These are phyloP conservation scores for Romanomermis culicivorax DNA, from an alignment of 2,888 invertebrate species.

Conservation along the genomic window DNA sequence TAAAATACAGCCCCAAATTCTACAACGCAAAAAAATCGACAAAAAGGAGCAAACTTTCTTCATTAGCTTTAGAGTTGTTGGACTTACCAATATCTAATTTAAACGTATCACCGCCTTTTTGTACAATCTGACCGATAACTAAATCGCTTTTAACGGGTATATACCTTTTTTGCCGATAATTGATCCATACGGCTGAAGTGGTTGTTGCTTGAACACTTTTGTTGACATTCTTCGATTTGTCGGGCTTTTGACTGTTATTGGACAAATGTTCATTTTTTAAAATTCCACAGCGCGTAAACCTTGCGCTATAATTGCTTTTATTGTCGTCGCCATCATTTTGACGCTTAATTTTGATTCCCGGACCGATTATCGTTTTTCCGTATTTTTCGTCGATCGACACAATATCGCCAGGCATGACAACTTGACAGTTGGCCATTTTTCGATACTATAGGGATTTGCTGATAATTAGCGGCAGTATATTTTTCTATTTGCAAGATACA, in stretches of 20 bases:
- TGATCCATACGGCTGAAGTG: not conserved
- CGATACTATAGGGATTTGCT: not conserved
- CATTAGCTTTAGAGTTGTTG: too few relatives aligned
- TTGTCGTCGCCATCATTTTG: too few relatives aligned
- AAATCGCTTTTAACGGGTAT: constrained; percentile 21
- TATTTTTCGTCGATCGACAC: not conserved
- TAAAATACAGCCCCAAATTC: too few relatives aligned
- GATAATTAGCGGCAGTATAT: too few relatives aligned
- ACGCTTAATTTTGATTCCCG: not conserved
- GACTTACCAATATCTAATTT: constrained; percentile 24
- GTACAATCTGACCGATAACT: constrained; percentile 21
- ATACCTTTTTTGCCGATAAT: constrained; percentile 14
- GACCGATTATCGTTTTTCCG: not conserved
- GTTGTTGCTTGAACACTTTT: not conserved
- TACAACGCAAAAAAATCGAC: too few relatives aligned
- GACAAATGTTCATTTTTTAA: not conserved
- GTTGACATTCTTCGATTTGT: too few relatives aligned
- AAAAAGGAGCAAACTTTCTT: too few relatives aligned
- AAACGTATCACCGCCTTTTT: constrained; percentile 21
- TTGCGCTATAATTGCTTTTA: too few relatives aligned
- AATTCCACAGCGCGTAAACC: not conserved
- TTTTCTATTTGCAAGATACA: too few relatives aligned
- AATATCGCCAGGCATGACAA: not conserved
- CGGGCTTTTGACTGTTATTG: too few relatives aligned
- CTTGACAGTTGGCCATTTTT: too few relatives aligned